phyloP scores from a whole-genome alignment of 2,888 invertebrate species.

The Vandiemenella viatica region DNA sequence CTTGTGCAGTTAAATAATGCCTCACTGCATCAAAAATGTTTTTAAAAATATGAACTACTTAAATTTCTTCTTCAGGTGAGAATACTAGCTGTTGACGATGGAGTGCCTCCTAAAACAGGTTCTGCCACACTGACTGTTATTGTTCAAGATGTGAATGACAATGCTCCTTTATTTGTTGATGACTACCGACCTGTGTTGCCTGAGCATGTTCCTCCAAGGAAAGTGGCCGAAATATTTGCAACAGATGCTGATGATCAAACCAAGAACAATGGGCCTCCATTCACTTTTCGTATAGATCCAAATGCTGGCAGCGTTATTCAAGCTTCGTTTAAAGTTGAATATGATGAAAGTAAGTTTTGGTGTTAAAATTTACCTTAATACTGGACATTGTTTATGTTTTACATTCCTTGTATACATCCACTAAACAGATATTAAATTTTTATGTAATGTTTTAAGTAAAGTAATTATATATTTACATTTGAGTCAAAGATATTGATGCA shows the following conservation, averaged over 20 bases:
- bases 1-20: too few species aligned
- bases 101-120: conserved; percentile 30
- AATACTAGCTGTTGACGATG: conserved; percentile 26
- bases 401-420: too few species aligned
- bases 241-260: conserved; percentile 22
- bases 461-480: too few species aligned
- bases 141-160: conserved; percentile 40
- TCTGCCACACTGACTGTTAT: conserved; percentile 35
- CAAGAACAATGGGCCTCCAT: conserved; percentile 35
- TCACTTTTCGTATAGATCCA: conserved; percentile 33
- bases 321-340: conserved; percentile 34
- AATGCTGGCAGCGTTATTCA: conserved; percentile 31
- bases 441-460: too few species aligned
- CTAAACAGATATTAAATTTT: too few species aligned
- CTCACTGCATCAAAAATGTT: too few species aligned
- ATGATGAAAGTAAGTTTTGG: conserved; percentile 31
- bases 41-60: too few species aligned
- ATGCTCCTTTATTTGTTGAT: conserved; percentile 34
- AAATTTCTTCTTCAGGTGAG: neutral
- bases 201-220: conserved; percentile 20
- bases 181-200: conserved; percentile 32
- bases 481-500: too few species aligned
- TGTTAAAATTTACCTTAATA: too few species aligned
- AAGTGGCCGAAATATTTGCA: neutral
- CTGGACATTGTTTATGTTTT: too few species aligned